Evolutionary conservation across 2,113 vertebrate genomes (phyloP).

Genomic region (Oostethus manadensis): DNA sequence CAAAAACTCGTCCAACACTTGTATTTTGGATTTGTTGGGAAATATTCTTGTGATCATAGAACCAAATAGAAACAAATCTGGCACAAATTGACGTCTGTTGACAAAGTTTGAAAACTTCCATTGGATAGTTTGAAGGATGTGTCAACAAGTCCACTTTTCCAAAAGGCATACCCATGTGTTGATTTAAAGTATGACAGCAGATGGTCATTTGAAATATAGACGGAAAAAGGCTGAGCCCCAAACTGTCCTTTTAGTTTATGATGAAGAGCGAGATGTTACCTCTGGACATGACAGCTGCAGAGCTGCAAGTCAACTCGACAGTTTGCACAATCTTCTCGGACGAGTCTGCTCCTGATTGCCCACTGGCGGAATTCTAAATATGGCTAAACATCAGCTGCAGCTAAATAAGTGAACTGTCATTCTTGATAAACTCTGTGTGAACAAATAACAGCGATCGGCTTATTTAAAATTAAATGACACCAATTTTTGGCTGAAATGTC

Average conservation of each 20-base stretch:
- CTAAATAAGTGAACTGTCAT: neutral
- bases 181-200: neutral
- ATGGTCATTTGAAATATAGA: slow-evolving; percentile 2
- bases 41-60: too few relatives aligned
- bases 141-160: too few relatives aligned
- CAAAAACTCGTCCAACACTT: too few relatives aligned
- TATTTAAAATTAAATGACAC: too few relatives aligned
- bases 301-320: neutral
- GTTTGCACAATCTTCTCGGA: neutral
- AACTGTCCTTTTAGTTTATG: slow-evolving; percentile 4
- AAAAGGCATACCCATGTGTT: neutral
- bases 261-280: neutral
- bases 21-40: too few relatives aligned
- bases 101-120: too few relatives aligned
- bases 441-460: too few relatives aligned
- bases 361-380: neutral
- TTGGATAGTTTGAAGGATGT: too few relatives aligned
- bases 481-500: too few relatives aligned
- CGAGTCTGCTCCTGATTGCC: neutral
- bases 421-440: neutral
- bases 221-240: neutral
- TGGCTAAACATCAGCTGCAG: neutral
- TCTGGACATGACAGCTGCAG: slow-evolving; percentile 4
- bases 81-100: too few relatives aligned
- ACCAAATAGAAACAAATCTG: too few relatives aligned